These are phyloP conservation scores for Amazona vittata DNA, from an alignment of 2,113 vertebrate genomes.

Conservation along the genomic window DNA sequence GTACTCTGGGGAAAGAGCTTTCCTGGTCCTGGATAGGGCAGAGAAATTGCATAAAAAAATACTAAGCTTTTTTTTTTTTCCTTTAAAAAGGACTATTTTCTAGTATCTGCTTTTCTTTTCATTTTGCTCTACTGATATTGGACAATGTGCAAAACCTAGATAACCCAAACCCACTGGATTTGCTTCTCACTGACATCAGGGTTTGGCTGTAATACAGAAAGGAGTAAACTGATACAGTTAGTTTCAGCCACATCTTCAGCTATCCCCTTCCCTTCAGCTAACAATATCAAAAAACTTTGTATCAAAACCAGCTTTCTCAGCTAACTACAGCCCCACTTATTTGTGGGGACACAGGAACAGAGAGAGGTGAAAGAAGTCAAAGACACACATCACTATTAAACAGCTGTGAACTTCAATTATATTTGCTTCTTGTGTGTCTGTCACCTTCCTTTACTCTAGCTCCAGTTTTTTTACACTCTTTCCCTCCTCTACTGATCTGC, in stretches of 20 bases:
- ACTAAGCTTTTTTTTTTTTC: background rate
- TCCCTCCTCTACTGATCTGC: background rate
- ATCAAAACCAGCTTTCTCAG: background rate
- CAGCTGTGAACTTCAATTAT: background rate
- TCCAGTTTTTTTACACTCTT: background rate
- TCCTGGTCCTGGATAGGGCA: conserved; percentile 80
- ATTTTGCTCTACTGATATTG: background rate
- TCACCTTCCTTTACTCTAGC: background rate
- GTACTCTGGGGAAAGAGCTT: conserved; percentile 81
- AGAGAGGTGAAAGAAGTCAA: background rate
- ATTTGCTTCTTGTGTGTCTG: background rate
- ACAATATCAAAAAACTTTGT: background rate
- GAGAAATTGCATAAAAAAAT: background rate
- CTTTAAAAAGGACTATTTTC: background rate
- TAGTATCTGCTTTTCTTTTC: background rate
- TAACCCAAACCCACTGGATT: background rate
- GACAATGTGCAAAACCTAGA: background rate
- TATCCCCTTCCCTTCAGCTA: background rate
- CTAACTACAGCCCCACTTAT: background rate
- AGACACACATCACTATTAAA: background rate
- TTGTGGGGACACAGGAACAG: background rate
- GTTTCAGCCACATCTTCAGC: background rate
- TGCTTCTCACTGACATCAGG: background rate
- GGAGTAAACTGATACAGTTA: background rate
- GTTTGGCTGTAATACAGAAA: background rate